Conservation (phyloP, 2,888 invertebrate species). For the Mesochorus sp. region DNA sequence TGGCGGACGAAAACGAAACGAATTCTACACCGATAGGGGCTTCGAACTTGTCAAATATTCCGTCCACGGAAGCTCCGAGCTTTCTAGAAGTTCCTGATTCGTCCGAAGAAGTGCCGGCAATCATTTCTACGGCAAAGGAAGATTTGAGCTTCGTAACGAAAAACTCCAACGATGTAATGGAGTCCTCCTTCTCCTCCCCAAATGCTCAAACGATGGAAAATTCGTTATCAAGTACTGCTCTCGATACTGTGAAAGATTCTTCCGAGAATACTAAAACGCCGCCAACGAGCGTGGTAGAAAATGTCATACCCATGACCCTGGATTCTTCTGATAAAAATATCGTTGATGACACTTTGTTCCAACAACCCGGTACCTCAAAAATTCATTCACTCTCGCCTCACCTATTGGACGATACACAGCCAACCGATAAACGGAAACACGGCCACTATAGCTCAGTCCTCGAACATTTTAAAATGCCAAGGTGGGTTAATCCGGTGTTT, state of each 20-base stretch:
- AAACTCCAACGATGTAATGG: background rate
- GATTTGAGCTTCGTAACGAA: background rate
- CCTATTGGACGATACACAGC: constrained; percentile 36
- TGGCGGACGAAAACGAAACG: too few species aligned
- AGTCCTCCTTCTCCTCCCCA: background rate
- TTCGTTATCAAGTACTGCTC: background rate
- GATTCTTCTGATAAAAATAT: background rate
- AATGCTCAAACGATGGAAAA: background rate
- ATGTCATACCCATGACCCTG: background rate
- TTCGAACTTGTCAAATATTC: background rate
- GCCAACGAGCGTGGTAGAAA: background rate
- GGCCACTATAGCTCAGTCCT: constrained; percentile 77
- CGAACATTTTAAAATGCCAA: constrained; percentile 72
- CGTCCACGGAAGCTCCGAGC: background rate
- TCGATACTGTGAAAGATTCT: background rate
- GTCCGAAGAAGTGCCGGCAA: background rate
- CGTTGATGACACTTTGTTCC: constrained; percentile 4
- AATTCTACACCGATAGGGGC: background rate
- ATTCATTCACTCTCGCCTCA: constrained; percentile 7
- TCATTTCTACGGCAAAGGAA: too few species aligned
- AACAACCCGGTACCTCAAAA: constrained; percentile 39
- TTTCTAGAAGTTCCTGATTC: background rate
- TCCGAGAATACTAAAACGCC: background rate
- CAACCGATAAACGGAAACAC: constrained; percentile 43
- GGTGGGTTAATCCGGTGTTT: constrained; percentile 70